Conservation (phyloP, 2,113 vertebrate species). For the Halcyon senegalensis region DNA sequence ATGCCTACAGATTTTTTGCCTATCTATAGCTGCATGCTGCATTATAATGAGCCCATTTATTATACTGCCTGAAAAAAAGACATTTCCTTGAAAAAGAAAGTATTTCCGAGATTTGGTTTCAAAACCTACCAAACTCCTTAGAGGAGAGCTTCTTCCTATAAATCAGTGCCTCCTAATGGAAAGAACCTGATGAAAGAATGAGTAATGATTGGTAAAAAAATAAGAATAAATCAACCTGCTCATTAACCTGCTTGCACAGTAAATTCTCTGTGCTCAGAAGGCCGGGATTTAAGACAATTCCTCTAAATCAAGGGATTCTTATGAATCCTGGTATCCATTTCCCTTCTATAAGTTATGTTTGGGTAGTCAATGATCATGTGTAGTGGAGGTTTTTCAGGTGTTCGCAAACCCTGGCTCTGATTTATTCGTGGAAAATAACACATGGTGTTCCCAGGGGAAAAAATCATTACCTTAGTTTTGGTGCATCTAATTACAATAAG, state of each 20-base stretch:
- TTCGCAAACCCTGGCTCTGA: conserved; percentile 30
- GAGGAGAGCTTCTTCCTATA: conserved; percentile 27
- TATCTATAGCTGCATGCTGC: background rate
- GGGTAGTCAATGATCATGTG: conserved; percentile 9
- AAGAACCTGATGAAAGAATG: conserved; percentile 39
- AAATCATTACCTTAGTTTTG: conserved; percentile 63
- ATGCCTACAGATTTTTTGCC: background rate
- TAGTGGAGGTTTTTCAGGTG: conserved; percentile 35
- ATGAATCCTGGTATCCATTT: background rate
- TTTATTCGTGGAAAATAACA: conserved; percentile 57
- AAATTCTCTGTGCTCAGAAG: conserved; percentile 21
- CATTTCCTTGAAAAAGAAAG: background rate
- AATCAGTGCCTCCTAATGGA: conserved; percentile 24
- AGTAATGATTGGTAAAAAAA: conserved; percentile 44
- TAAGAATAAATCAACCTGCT: conserved; percentile 45
- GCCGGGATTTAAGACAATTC: conserved; percentile 43
- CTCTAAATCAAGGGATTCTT: conserved; percentile 44
- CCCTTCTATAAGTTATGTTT: background rate
- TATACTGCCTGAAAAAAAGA: background rate
- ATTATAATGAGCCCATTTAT: conserved; percentile 17
- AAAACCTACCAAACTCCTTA: conserved; percentile 14
- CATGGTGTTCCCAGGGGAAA: conserved; percentile 10
- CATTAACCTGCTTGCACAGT: conserved; percentile 49
- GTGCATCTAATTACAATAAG: conserved; percentile 69
- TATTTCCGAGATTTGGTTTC: background rate